Conservation (phyloP, 2,113 vertebrate species). For the Phalacrocorax pelagicus region DNA sequence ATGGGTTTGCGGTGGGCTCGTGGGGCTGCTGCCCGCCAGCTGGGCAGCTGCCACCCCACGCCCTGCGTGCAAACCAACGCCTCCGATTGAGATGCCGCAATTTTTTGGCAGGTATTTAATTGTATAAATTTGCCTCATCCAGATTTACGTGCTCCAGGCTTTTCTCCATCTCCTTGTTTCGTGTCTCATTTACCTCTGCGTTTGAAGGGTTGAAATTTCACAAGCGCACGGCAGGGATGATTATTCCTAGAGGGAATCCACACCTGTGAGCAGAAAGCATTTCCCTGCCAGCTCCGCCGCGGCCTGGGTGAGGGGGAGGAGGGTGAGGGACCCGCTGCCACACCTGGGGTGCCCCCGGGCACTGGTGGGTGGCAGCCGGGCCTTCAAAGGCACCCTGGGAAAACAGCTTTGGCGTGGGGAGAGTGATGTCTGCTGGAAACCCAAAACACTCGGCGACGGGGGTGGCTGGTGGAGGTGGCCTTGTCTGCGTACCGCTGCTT, state of each 20-base stretch:
- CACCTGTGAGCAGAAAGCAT: constrained; percentile 26
- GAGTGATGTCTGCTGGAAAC: not conserved
- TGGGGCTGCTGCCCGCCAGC: not conserved
- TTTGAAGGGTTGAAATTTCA: constrained; percentile 56
- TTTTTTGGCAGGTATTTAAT: constrained; percentile 48
- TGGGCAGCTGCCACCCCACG: constrained; percentile 16
- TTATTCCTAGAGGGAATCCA: constrained; percentile 66
- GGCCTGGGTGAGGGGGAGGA: constrained; percentile 15
- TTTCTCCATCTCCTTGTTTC: constrained; percentile 49
- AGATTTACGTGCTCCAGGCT: constrained; percentile 54
- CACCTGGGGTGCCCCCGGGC: constrained; percentile 43
- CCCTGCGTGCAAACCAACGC: not conserved
- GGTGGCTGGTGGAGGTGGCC: not conserved
- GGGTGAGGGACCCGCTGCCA: constrained; percentile 1
- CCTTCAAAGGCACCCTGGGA: constrained; percentile 57
- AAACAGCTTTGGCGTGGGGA: not conserved
- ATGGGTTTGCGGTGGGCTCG: not conserved
- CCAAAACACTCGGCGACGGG: not conserved
- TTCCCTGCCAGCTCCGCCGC: constrained; percentile 21
- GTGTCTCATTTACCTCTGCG: constrained; percentile 27
- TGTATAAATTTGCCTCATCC: constrained; percentile 57
- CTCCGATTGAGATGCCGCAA: constrained; percentile 42
- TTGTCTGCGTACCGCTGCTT: not conserved
- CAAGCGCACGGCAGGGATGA: constrained; percentile 1
- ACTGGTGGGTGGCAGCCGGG: constrained; percentile 43